Evolutionary conservation across 2,888 invertebrate genomes (phyloP), one percentile per base, ranked within the genome.

Genomic region (Chironomus tentans): DNA sequence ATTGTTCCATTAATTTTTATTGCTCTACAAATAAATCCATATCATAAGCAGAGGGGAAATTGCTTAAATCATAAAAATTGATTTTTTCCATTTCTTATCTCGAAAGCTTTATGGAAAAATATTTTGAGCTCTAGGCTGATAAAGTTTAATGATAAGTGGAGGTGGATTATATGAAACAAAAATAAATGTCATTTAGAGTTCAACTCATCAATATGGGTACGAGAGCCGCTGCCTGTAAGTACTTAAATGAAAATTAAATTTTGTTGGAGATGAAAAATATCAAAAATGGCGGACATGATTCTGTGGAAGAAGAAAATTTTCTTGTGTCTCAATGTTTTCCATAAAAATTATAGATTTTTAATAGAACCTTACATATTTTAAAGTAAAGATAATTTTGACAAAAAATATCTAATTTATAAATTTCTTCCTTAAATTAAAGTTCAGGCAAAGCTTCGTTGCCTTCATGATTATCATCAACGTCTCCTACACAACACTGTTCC

Each of bases 401-500:
- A n/a, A 28, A 28, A 28, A 28, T 28, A 28, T 28, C 28, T 28
- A 28, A 28, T 38, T 10, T 10, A 2, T 38, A 1, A 38, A 10
- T 38, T 38, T 10, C 7, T 38, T 38, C 10, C 10, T 10, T 1
- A 56, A 56, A 56, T 15, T 56, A 78, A 86, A 98, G 98, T 98
- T 88, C 96, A 97, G 82, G 95, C 98, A 80, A 99, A 99, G 88
- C 92, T 99, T 82, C 92, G 97, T 81, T 97, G 94, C 84, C 90
- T 99, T 79, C 95, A 97, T 85, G 99, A 99, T 85, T 97, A 93
- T 85, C 96, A 98, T 85, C 89, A 94, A 82, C 91, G 98, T 79
- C 88, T 97, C 79, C 89, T 94, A 83, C 95, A 97, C 87, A 94
- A 94, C 81, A 89, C 92, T 80, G 91, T 94, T 83, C 97, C 98